phyloP scores from a whole-genome alignment of 2,113 vertebrate genomes.

The Calidris pygmaea region DNA sequence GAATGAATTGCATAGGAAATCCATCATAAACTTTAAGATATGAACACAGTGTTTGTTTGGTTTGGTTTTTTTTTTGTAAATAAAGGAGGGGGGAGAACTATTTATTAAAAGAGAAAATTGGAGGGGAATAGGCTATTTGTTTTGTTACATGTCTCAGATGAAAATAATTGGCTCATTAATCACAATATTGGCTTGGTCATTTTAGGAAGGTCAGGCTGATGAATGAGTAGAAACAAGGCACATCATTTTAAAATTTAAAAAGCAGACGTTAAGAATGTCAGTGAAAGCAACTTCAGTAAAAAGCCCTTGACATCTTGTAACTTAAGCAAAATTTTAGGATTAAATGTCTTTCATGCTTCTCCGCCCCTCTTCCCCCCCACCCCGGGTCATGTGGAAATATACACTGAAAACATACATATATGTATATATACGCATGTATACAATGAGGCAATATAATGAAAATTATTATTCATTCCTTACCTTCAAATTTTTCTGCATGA shows the following conservation, averaged over 20 bases:
- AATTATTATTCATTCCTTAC: neutral
- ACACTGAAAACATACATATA: neutral
- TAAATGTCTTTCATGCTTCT: neutral
- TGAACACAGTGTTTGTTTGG: neutral
- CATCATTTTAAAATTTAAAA: neutral
- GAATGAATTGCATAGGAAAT: conserved; percentile 58
- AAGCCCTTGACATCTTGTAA: neutral
- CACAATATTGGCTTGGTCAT: conserved; percentile 58
- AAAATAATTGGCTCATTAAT: conserved; percentile 79
- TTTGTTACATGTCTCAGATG: conserved; percentile 62
- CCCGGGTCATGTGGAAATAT: neutral
- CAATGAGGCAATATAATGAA: neutral
- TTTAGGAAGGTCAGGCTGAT: conserved; percentile 62
- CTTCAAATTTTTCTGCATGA: neutral
- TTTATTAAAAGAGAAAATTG: conserved; percentile 71
- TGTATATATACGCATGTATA: neutral
- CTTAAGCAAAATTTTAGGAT: neutral
- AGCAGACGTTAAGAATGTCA: neutral
- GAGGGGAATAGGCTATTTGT: conserved; percentile 67
- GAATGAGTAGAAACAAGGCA: conserved; percentile 11
- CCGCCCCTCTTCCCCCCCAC: neutral
- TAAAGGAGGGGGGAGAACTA: neutral
- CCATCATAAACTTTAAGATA: conserved; percentile 63
- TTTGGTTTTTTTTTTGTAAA: neutral
- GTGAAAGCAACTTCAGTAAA: neutral